Base-by-base conservation (phyloP, 2,113 vertebrate species). In the Geococcyx californianus region DNA sequence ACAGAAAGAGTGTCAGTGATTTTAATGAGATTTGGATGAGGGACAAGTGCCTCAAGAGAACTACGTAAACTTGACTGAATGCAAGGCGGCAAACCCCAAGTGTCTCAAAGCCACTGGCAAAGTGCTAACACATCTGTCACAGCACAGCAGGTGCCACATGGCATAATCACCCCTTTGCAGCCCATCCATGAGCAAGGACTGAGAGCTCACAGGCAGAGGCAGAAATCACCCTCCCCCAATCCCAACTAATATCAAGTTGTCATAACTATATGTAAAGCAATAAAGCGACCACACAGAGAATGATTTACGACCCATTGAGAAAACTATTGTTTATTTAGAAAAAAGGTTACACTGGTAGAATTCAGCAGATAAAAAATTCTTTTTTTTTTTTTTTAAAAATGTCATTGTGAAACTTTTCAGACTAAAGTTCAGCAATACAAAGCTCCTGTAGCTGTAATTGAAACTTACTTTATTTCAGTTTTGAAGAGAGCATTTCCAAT, bases 251-350 rank as follows among this genome's bases (percentile, higher is more conserved):
- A 51, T 1, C 31, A 18, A 3, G 36, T 18, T 18, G 56, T 17
- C 16, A 0, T 14, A 54, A 42, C 51, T 17, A 47, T 3, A 62
- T 40, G 51, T 3, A 52, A 25, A 84, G 76, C 56, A 95, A 96
- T 75, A 82, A 98, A 98, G 91, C 79, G 93, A 98, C 95, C 97
- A 97, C 96, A 95, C 96, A 98, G 52, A 98, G 97, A 98, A 98
- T 69, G 79, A 98, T 98, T 98, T 98, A 98, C 97, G 98, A 99
- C 98, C 98, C 98, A 98, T 99, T 99, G 99, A 98, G 98, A 99
- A 99, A 99, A 99, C 98, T 99, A 99, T 98, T 97, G 98, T 99
- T 99, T 99, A 99, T 99, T 99, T 98, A 98, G 98, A 99, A 98
- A 98, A 99, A 99, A 98, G 98, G 98, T 98, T 99, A 99, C 99